Conservation (phyloP, 1,140 invertebrate genomes). For the Polypedilum pembai region DNA sequence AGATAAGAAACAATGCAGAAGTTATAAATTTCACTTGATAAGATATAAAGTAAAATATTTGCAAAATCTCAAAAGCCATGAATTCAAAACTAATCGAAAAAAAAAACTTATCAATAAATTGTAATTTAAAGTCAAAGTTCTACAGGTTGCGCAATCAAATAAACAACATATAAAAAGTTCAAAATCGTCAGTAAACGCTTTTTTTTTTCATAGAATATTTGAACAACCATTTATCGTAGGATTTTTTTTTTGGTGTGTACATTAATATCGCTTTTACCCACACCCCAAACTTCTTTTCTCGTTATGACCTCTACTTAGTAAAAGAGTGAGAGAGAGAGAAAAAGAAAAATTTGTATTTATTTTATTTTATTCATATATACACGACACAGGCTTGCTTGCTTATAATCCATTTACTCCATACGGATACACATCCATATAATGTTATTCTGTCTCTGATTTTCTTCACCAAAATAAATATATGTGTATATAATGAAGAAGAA, state of each 20-base stretch:
- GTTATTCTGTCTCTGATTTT: constrained; percentile 11
- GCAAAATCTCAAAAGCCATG: too few species aligned
- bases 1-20: too few species aligned
- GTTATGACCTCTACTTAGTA: not conserved
- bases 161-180: too few species aligned
- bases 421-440: not conserved
- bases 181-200: too few species aligned
- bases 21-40: too few species aligned
- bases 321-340: not conserved
- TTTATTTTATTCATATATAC: not conserved
- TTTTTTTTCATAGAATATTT: not conserved
- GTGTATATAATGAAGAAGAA: too few species aligned
- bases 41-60: too few species aligned
- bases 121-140: too few species aligned
- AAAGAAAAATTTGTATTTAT: too few species aligned
- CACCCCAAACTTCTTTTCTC: not conserved
- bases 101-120: too few species aligned
- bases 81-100: too few species aligned
- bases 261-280: not conserved
- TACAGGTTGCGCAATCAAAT: too few species aligned
- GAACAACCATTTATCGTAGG: constrained; percentile 12
- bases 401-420: not conserved
- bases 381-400: not conserved
- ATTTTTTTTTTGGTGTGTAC: not conserved
- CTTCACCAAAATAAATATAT: not conserved